Conservation (phyloP, 2,888 invertebrate species). For the Drosophila longiperda region DNA sequence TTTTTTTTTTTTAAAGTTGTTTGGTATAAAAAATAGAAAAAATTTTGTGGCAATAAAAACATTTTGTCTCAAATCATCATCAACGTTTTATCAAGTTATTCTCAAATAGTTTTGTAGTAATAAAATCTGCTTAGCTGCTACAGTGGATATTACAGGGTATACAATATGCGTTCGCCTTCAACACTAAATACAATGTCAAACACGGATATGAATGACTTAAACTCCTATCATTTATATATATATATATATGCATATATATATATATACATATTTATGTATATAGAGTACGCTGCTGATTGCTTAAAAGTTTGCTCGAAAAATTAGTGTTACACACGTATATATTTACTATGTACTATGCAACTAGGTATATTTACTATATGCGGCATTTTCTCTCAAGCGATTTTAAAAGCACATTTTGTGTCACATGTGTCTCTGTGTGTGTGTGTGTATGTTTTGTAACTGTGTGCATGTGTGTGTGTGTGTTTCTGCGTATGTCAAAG, state of each 20-base stretch:
- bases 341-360: constrained; percentile 32
- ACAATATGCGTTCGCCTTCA: constrained; percentile 47
- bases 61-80: constrained; percentile 56
- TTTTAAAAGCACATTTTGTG: constrained; percentile 72
- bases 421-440: constrained; percentile 39
- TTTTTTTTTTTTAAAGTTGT: constrained; percentile 59
- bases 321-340: constrained; percentile 61
- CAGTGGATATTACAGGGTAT: constrained; percentile 55
- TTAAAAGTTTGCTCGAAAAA: constrained; percentile 78
- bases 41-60: constrained; percentile 79
- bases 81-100: constrained; percentile 23
- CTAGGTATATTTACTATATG: constrained; percentile 44
- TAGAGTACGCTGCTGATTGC: constrained; percentile 71
- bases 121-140: constrained; percentile 68
- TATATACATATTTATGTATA: constrained; percentile 29
- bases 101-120: constrained; percentile 60
- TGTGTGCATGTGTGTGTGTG: constrained; percentile 13
- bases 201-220: constrained; percentile 63
- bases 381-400: constrained; percentile 69
- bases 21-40: constrained; percentile 85
- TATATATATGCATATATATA: constrained; percentile 20
- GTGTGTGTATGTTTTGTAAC: constrained; percentile 6
- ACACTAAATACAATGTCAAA: constrained; percentile 58
- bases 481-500: constrained; percentile 28
- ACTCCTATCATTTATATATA: constrained; percentile 30